These are phyloP conservation scores for Podocnemis expansa DNA, from an alignment of 2,113 vertebrate species.

Conservation along the genomic window DNA sequence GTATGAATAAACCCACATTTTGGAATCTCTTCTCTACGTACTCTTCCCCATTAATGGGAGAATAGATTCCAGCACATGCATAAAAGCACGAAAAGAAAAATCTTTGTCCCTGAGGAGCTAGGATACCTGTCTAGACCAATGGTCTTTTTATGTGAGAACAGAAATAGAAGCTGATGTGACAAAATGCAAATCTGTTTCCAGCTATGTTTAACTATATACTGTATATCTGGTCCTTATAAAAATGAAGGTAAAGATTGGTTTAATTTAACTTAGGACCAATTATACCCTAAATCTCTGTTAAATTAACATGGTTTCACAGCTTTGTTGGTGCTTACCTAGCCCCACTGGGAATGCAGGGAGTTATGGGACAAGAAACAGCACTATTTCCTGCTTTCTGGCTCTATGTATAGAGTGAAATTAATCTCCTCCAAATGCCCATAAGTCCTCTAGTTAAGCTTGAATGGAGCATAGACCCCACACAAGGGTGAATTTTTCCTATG, in stretches of 20 bases:
- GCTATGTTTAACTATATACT: neutral
- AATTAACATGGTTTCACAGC: neutral
- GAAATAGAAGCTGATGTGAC: neutral
- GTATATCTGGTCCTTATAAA: neutral
- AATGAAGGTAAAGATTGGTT: neutral
- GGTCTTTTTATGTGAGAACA: neutral
- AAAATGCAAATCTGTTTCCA: neutral
- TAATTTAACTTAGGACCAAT: neutral
- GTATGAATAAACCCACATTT: neutral
- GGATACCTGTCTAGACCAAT: neutral
- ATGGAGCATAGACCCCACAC: neutral
- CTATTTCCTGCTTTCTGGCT: fast-evolving
- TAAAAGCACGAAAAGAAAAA: neutral
- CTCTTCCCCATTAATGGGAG: neutral
- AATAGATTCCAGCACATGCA: neutral
- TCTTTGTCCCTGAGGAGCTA: neutral
- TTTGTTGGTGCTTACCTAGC: fast-evolving
- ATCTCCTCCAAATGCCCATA: neutral
- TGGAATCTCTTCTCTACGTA: neutral
- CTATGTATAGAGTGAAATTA: neutral
- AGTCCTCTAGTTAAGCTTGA: fast-evolving
- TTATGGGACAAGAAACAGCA: neutral
- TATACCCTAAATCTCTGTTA: neutral
- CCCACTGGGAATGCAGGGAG: neutral
- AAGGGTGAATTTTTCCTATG: neutral